Percentiles rank a stretch among this genome's conserved stretches.
Conservation (phyloP, 2,113 vertebrate genomes). For the Xenotilapia longispinis region DNA sequence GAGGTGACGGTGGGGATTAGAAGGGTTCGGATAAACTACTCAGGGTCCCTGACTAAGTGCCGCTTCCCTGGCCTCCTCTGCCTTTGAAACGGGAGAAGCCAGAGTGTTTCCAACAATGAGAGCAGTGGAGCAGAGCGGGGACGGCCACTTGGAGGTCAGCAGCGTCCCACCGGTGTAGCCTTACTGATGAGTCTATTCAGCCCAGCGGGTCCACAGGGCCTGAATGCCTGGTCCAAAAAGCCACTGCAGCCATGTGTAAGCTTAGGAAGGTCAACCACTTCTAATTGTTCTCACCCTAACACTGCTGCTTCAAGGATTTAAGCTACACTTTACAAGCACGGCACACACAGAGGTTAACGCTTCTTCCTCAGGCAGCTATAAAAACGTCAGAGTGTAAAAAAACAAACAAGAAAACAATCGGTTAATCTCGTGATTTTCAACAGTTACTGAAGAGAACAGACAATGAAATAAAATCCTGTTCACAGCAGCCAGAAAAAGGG, state of each 20-base stretch:
- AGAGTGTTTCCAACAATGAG: slow-evolving; percentile 26
- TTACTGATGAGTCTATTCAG: slow-evolving; percentile 46
- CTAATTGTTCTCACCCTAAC: background rate
- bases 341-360: background rate
- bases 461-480: background rate
- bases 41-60: background rate
- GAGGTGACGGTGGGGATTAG: background rate
- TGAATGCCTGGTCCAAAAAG: background rate
- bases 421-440: background rate
- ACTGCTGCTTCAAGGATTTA: background rate
- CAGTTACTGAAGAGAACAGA: background rate
- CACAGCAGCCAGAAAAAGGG: background rate
- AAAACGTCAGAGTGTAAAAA: background rate
- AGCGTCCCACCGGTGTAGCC: slow-evolving; percentile 43
- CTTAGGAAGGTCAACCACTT: background rate
- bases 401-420: background rate
- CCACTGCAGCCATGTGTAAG: background rate
- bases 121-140: slow-evolving; percentile 6
- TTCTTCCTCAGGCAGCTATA: background rate
- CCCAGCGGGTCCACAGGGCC: background rate
- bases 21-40: slow-evolving; percentile 6
- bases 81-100: slow-evolving; percentile 47
- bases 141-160: slow-evolving; percentile 44
- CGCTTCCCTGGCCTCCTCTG: background rate
- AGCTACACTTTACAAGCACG: background rate